Conservation (phyloP, 2,888 invertebrate genomes). For the Chrysopilus asiliformis region DNA sequence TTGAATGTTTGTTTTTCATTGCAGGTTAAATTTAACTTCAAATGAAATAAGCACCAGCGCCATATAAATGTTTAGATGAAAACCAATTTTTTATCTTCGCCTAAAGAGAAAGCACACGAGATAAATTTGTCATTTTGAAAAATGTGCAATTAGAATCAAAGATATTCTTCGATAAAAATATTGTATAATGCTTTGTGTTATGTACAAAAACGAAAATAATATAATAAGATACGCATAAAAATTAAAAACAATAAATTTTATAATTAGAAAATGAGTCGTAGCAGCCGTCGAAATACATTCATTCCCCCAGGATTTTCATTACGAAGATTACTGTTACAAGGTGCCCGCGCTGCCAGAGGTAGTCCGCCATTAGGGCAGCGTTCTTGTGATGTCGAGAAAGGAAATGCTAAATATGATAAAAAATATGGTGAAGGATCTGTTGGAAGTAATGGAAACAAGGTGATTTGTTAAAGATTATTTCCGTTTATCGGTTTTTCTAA, state of each 20-base stretch:
- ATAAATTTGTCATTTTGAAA: no score
- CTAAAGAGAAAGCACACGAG: no score
- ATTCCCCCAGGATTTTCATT: slow-evolving; percentile 16
- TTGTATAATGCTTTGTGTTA: no score
- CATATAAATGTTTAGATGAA: no score
- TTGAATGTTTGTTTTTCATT: no score
- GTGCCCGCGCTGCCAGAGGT: slow-evolving; percentile 16
- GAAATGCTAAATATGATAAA: slow-evolving; percentile 11
- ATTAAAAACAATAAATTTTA: not conserved
- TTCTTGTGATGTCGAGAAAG: slow-evolving; percentile 18
- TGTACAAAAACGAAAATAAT: no score
- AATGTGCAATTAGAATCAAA: no score
- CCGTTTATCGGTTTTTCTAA: not conserved
- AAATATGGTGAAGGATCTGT: slow-evolving; percentile 9
- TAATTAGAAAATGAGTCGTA: slow-evolving; percentile 4
- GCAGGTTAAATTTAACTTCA: no score
- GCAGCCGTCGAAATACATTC: slow-evolving; percentile 10
- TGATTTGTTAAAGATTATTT: not conserved
- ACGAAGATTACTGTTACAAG: slow-evolving; percentile 15
- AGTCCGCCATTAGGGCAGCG: slow-evolving; percentile 14
- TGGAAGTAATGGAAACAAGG: not conserved
- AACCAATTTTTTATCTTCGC: no score
- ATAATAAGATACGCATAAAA: no score
- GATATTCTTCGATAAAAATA: no score
- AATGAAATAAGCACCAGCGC: no score